Percentiles rank a stretch among this genome's conserved stretches.
Evolutionary conservation across 2,113 vertebrate species (phyloP).

Genomic region (Abramis brama): DNA sequence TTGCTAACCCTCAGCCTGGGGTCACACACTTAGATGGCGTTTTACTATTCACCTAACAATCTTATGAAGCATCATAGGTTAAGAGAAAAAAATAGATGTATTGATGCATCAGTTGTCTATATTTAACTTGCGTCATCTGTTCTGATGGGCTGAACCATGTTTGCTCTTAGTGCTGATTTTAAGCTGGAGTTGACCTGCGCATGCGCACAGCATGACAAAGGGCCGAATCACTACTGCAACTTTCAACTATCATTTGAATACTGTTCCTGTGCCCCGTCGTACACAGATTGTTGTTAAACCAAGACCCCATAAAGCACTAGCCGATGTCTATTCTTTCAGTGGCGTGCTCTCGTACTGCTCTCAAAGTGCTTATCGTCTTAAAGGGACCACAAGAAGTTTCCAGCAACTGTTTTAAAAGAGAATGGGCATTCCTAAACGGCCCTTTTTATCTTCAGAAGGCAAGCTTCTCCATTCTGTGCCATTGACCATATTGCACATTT

Average conservation of each 20-base stretch:
- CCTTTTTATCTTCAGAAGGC: constrained; percentile 17
- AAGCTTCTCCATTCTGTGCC: constrained; percentile 38
- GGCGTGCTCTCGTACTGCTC: background rate
- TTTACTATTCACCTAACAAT: constrained; percentile 35
- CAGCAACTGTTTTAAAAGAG: constrained; percentile 32
- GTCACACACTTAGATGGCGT: constrained; percentile 31
- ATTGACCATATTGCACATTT: constrained; percentile 36
- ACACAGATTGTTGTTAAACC: constrained; percentile 12
- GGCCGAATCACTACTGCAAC: constrained; percentile 17
- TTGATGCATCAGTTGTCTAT: constrained; percentile 18
- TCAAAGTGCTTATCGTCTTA: constrained; percentile 20
- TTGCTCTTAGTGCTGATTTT: constrained; percentile 17
- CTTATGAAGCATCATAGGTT: constrained; percentile 17
- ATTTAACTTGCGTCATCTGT: constrained; percentile 11
- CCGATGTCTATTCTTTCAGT: background rate
- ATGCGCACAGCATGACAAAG: constrained; percentile 15
- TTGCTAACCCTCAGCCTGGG: background rate
- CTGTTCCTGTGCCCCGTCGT: background rate
- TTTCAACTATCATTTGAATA: constrained; percentile 31
- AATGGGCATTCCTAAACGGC: constrained; percentile 6
- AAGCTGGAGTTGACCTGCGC: constrained; percentile 38
- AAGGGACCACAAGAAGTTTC: constrained; percentile 52
- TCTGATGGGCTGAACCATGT: background rate
- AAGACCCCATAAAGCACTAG: background rate
- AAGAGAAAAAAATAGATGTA: constrained; percentile 21